A percentile compares a stretch with the other conserved stretches of the same genome.
Evolutionary conservation across 1,140 invertebrate genomes (phyloP).

Genomic region (Diprion similis): DNA sequence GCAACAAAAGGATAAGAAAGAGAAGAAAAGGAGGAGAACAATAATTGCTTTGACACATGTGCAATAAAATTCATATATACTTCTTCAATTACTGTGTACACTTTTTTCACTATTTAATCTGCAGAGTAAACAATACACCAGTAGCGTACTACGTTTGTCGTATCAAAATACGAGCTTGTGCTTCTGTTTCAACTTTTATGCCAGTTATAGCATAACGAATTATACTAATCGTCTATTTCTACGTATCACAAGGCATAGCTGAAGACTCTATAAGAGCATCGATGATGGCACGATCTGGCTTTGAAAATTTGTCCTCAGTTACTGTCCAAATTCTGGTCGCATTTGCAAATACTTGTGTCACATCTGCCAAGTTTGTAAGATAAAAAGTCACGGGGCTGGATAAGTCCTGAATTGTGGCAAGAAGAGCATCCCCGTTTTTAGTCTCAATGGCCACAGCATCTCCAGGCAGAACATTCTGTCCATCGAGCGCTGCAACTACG

Average conservation of each 20-base stretch:
- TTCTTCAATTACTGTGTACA: too few species aligned
- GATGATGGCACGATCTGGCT: neutral
- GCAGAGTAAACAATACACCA: too few species aligned
- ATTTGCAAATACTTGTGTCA: neutral
- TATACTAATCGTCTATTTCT: too few species aligned
- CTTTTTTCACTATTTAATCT: too few species aligned
- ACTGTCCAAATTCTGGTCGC: neutral
- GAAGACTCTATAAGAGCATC: neutral
- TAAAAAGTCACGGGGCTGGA: slow-evolving; percentile 29
- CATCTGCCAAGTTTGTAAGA: neutral
- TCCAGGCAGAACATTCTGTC: slow-evolving; percentile 22
- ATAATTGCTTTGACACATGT: too few species aligned
- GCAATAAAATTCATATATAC: too few species aligned
- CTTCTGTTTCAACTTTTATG: too few species aligned
- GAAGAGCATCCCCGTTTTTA: slow-evolving; percentile 20
- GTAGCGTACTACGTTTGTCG: too few species aligned
- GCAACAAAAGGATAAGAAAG: too few species aligned
- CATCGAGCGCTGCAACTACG: slow-evolving; percentile 21
- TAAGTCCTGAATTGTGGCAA: slow-evolving; percentile 25
- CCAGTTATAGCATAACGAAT: too few species aligned
- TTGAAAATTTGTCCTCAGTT: neutral
- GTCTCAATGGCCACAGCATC: slow-evolving; percentile 29
- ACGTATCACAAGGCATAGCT: neutral
- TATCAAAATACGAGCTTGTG: too few species aligned
- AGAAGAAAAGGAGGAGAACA: too few species aligned